These are phyloP conservation scores for Psix sp. DNA, from an alignment of 1,140 invertebrate genomes.

Conservation along the genomic window DNA sequence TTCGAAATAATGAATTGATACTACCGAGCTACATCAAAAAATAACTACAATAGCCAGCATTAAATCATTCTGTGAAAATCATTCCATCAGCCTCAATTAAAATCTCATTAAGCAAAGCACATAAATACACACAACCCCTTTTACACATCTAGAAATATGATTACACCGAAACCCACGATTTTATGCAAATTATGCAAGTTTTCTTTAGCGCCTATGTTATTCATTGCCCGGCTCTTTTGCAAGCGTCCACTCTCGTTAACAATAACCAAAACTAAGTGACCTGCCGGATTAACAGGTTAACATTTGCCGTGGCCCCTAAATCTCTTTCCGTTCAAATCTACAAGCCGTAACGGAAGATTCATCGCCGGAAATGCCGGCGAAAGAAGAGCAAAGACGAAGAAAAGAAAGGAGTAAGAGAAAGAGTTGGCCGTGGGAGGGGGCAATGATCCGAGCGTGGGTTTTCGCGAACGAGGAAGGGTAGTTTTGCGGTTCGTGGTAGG, in stretches of 20 bases:
- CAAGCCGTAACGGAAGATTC: slow-evolving; percentile 42
- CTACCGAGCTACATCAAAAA: too few species aligned
- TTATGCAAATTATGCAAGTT: too few species aligned
- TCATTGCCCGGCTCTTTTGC: slow-evolving; percentile 1
- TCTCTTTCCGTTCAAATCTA: slow-evolving; percentile 35
- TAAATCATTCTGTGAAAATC: too few species aligned
- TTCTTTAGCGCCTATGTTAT: not conserved
- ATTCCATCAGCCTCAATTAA: too few species aligned
- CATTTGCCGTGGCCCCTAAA: slow-evolving; percentile 42
- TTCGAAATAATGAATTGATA: too few species aligned
- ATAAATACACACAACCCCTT: too few species aligned
- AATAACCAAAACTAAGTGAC: slow-evolving; percentile 30
- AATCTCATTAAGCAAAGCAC: too few species aligned
- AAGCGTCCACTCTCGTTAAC: slow-evolving; percentile 13
- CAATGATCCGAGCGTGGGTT: slow-evolving; percentile 14
- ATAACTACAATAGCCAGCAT: too few species aligned
- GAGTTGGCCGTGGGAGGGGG: slow-evolving; percentile 22
- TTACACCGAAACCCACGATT: too few species aligned
- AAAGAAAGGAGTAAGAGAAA: slow-evolving; percentile 25
- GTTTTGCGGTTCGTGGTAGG: slow-evolving; percentile 57
- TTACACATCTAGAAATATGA: too few species aligned
- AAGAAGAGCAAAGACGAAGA: slow-evolving; percentile 8
- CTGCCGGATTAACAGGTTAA: slow-evolving; percentile 37
- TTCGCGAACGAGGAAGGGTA: slow-evolving; percentile 53
- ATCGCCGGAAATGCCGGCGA: slow-evolving; percentile 30